Conservation (phyloP, 23 tunicate genomes). For the Clavelina lepadiformis region DNA sequence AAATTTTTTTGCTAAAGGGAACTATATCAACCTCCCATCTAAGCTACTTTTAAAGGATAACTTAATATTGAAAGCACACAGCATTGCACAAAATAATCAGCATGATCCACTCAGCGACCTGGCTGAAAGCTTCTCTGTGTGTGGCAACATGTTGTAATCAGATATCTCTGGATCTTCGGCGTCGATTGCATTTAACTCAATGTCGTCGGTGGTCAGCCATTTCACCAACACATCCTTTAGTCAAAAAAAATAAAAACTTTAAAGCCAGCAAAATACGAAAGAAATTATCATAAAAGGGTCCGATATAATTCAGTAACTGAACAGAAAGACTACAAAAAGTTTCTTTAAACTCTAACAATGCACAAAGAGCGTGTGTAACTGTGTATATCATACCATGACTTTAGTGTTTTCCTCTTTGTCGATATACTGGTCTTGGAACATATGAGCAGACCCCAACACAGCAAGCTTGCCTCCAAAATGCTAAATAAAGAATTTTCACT, state of each 20-base stretch:
- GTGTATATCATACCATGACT: constrained; percentile 81
- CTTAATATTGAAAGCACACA: no score
- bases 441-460: constrained; percentile 94
- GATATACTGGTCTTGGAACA: constrained; percentile 87
- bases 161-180: constrained; percentile 97
- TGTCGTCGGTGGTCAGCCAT: constrained; percentile 87
- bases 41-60: neutral
- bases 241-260: neutral
- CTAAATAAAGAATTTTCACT: neutral
- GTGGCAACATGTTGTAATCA: constrained; percentile 88
- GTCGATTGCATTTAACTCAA: constrained; percentile 75
- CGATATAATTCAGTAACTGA: no score
- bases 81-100: no score
- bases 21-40: neutral
- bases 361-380: no score
- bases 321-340: no score
- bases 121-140: constrained; percentile 65
- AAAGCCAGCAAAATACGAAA: no score
- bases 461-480: constrained; percentile 88
- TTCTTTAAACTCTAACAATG: no score
- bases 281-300: no score
- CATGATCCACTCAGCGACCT: constrained; percentile 14
- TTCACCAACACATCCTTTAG: constrained; percentile 73
- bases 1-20: neutral
- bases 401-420: constrained; percentile 89